These are phyloP conservation scores for Cygnus olor DNA, from an alignment of 2,797 vertebrate species.

Conservation along the genomic window DNA sequence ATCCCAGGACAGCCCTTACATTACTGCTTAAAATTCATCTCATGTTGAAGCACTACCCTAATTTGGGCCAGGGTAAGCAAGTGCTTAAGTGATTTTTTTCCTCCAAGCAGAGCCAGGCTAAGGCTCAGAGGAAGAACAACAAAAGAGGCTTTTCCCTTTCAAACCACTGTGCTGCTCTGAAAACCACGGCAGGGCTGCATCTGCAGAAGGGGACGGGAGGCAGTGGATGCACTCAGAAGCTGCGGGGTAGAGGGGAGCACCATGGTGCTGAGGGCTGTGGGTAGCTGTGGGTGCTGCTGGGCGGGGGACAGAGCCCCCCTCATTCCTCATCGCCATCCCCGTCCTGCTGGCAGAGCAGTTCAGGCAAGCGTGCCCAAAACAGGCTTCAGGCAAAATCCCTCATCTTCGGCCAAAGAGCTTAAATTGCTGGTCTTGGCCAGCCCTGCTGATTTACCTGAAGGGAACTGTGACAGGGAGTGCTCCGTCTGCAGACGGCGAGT, in stretches of 20 bases:
- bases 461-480: rapidly evolving
- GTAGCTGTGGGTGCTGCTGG: neutral
- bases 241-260: neutral
- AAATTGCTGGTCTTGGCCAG: neutral
- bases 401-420: neutral
- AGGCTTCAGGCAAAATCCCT: neutral
- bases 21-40: constrained; percentile 44
- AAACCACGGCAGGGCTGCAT: neutral
- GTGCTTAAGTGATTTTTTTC: neutral
- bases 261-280: neutral
- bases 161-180: neutral
- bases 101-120: neutral
- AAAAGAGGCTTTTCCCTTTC: neutral
- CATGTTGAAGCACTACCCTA: neutral
- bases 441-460: neutral
- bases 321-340: neutral
- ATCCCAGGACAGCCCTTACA: constrained; percentile 32
- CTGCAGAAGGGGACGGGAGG: neutral
- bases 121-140: neutral
- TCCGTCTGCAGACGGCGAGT: rapidly evolving
- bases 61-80: constrained; percentile 16
- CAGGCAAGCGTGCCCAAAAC: neutral
- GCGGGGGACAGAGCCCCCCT: neutral
- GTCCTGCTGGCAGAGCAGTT: neutral
- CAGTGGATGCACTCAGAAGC: neutral